Base-by-base conservation (phyloP, 1,140 invertebrate genomes). In the Batillaria attramentaria region DNA sequence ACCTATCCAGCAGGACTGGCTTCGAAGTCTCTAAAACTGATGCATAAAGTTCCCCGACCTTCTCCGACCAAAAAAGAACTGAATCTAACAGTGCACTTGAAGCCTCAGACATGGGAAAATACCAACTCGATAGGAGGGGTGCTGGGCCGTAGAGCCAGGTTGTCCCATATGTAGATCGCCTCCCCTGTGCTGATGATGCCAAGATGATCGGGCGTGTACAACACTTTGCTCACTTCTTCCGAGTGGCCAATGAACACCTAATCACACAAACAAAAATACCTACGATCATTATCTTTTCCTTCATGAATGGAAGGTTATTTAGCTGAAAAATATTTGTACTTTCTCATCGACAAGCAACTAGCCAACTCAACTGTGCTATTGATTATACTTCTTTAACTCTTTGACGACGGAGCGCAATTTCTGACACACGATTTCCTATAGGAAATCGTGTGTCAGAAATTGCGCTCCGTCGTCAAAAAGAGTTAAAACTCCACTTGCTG, bases 161-260 rank as follows among this genome's bases (percentile, higher is more conserved):
- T 89, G 72, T 91, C 87, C 90, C 90, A 91, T n/a, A 91, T 65
- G 79, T 90, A 90, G 35, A 91, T 80, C 10, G 90, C 89, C 68
- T 91, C 90, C 37, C 90, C 90, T 41, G 87, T 82, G 81, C 85
- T 87, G 60, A 91, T 81, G 6, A 91, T 65, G 54, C 79, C 79
- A 18, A 84, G 78, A 37, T 84, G 81, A 79, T 90, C 89, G 16
- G 89, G 86, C 10, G 87, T 89, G 73, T 90, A 90, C 8, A 88
- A 65, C 16, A 91, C 84, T 60, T 84, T 83, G 39, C 83, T 86
- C 18, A 91, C 85, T 79, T 85, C 82, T 68, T 89, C 89, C 33
- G 87, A 88, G 77, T 91, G 90, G 43, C 90, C 90, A 65, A 91
- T 91, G 79, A 91, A 91, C 54, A 90, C 87, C 90, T 91, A 82